Percentiles rank a stretch among this genome's conserved stretches.
Evolutionary conservation across 2,888 invertebrate species (phyloP).

Genomic region (Plagodis dolabraria): DNA sequence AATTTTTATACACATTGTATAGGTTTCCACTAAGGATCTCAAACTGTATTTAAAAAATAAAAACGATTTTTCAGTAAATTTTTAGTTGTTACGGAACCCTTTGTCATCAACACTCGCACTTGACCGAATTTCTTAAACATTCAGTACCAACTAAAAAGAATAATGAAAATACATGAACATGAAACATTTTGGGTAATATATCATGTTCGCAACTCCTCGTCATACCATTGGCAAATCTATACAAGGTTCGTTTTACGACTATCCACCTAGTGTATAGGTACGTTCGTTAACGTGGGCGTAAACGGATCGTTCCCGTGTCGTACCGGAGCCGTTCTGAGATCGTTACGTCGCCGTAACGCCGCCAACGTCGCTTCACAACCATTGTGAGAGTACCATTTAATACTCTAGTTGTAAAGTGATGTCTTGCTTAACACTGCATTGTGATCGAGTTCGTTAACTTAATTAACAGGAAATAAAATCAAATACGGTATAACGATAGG

Average conservation of each 20-base stretch:
- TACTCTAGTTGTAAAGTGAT: constrained; percentile 15
- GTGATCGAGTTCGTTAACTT: not conserved
- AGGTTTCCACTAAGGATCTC: too few species aligned
- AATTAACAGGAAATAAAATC: not conserved
- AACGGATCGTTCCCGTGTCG: constrained; percentile 48
- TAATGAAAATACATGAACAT: too few species aligned
- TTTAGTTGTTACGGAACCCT: too few species aligned
- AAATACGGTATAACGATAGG: too few species aligned
- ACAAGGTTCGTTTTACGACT: constrained; percentile 51
- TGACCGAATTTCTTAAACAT: too few species aligned
- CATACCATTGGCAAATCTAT: constrained; percentile 41
- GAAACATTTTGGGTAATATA: too few species aligned
- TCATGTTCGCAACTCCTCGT: constrained; percentile 13
- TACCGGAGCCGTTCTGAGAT: constrained; percentile 43
- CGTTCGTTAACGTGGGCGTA: constrained; percentile 55
- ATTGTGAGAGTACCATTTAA: constrained; percentile 18
- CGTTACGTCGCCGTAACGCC: constrained; percentile 17
- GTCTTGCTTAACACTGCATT: not conserved
- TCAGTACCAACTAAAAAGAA: too few species aligned
- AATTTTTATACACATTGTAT: too few species aligned
- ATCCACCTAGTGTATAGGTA: constrained; percentile 41
- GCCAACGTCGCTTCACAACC: constrained; percentile 10
- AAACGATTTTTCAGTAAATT: too few species aligned
- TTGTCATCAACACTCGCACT: too few species aligned
- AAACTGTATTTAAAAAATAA: too few species aligned